Base-by-base conservation (phyloP, 2,113 vertebrate genomes). In the Aviceda subcristata region DNA sequence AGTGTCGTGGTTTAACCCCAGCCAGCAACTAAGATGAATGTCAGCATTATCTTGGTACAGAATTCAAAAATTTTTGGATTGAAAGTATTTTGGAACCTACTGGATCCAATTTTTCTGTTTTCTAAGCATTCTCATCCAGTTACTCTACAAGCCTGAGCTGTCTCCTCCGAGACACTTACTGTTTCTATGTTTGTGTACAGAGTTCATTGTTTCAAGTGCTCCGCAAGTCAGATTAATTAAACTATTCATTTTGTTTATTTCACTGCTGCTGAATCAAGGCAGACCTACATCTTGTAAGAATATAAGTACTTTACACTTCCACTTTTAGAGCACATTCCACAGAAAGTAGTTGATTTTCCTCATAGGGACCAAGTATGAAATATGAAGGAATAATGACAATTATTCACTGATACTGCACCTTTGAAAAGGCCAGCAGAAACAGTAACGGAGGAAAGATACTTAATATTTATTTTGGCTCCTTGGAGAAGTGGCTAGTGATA, bases 201-300 rank as follows among this genome's bases (percentile, higher is more conserved):
- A 94, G 80, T 86, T 96, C 95, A 96, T 96, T 97, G 95, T 98
- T 97, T 97, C 91, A 90, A 98, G 93, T 92, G 88, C 82, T 97
- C 96, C 90, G 93, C 80, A 90, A 96, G 94, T 97, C 95, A 97
- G 96, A 97, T 97, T 97, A 97, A 98, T 98, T 97, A 95, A 97
- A 96, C 76, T 68, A 89, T 96, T 97, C 87, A 76, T 97, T 96
- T 93, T 97, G 67, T 97, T 98, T 98, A 80, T 97, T 96, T 96
- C 90, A 94, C 91, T 88, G 82, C 76, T 96, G 88, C 92, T 72
- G 59, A 98, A 96, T 97, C 89, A 96, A 98, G 95, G 89, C 45
- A 91, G 72, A 90, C 73, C 86, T 91, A 79, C 43, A 93, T 92
- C 75, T 90, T 75, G 45, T 69, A 67, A 93, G 91, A 88, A 93